phyloP scores from a whole-genome alignment of 2,888 invertebrate genomes.

The Lasioglossum calceatum region DNA sequence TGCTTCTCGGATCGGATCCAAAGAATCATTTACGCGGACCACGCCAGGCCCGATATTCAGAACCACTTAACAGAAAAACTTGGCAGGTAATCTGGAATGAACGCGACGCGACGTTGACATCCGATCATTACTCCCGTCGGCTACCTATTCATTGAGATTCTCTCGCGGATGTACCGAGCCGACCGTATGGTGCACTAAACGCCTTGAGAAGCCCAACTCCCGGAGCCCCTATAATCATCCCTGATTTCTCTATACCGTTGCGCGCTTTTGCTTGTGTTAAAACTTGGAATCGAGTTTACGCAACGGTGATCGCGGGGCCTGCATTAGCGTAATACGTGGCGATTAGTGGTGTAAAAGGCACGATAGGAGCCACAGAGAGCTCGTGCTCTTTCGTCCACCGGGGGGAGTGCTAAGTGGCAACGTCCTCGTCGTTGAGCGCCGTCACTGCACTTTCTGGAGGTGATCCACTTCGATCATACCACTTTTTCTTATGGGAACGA shows the following conservation, averaged over 20 bases:
- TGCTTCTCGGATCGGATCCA: background rate
- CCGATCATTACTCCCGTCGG: constrained; percentile 4
- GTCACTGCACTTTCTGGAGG: constrained; percentile 42
- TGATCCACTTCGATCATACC: constrained; percentile 43
- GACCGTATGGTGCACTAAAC: constrained; percentile 1
- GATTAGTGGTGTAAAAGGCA: constrained; percentile 50
- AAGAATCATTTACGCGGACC: background rate
- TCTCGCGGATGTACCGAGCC: background rate
- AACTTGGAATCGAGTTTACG: constrained; percentile 7
- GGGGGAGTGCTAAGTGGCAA: constrained; percentile 19
- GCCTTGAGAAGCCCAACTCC: background rate
- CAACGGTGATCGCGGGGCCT: constrained; percentile 8
- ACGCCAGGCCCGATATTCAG: background rate
- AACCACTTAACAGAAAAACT: constrained; percentile 7
- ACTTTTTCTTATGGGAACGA: constrained; percentile 24
- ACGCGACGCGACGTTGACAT: background rate
- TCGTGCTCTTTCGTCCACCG: constrained; percentile 24
- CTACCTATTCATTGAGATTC: constrained; percentile 8
- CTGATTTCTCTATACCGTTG: constrained; percentile 39
- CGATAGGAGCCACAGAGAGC: background rate
- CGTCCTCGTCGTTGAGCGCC: constrained; percentile 11
- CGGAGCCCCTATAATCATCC: constrained; percentile 26
- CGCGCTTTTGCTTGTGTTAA: constrained; percentile 10
- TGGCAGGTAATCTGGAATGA: background rate
- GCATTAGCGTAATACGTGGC: constrained; percentile 52